phyloP scores from a whole-genome alignment of 2,888 invertebrate genomes.

The Tortrix viridana region DNA sequence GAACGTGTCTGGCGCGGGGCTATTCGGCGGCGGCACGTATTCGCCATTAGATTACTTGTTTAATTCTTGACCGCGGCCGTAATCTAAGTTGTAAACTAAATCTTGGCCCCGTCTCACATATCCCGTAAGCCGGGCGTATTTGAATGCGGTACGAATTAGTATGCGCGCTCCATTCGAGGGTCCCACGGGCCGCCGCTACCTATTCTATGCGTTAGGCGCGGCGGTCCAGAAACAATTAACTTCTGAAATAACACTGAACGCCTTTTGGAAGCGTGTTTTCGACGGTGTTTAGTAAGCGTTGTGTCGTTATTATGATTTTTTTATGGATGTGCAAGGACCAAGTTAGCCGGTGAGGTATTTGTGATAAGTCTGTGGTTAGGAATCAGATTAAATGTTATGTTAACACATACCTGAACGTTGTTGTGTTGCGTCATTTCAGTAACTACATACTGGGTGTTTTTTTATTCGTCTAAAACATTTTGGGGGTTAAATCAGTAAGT shows the following conservation, averaged over 20 bases:
- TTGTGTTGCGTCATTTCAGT: too few relatives aligned
- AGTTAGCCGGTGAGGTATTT: too few relatives aligned
- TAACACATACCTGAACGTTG: too few relatives aligned
- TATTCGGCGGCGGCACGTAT: conserved; percentile 62
- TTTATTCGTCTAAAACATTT: too few relatives aligned
- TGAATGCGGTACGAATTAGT: conserved; percentile 82
- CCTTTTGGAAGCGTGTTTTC: neutral
- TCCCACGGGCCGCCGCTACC: conserved; percentile 67
- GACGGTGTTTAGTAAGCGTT: too few relatives aligned
- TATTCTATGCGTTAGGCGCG: conserved; percentile 61
- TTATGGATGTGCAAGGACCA: too few relatives aligned
- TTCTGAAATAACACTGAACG: conserved; percentile 6
- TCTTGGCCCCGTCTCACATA: conserved; percentile 80
- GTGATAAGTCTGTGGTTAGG: too few relatives aligned
- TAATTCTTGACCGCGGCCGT: conserved; percentile 81
- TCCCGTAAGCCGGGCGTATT: conserved; percentile 78
- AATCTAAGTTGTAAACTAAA: conserved; percentile 83
- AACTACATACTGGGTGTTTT: too few relatives aligned
- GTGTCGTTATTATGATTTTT: too few relatives aligned
- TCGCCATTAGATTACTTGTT: conserved; percentile 74
- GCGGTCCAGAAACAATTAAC: conserved; percentile 25
- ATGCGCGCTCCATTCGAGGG: conserved; percentile 78
- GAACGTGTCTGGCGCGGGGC: conserved; percentile 49
- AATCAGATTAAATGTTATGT: too few relatives aligned
- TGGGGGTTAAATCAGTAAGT: too few relatives aligned